phyloP scores from a whole-genome alignment of 2,888 invertebrate species.

The Dolichomitus sp. region DNA sequence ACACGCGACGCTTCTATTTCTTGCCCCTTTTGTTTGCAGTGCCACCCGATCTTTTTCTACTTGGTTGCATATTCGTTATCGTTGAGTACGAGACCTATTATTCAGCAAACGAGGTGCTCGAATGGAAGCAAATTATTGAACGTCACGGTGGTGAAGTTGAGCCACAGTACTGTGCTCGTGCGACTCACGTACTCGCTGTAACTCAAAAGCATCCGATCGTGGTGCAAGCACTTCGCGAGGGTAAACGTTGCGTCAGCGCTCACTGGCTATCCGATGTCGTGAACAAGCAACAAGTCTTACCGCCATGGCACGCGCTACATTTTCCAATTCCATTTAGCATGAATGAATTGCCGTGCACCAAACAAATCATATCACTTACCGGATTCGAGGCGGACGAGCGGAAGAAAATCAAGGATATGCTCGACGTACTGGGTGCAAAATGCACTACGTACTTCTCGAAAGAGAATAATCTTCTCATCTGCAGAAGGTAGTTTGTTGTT shows the following conservation, averaged over 20 bases:
- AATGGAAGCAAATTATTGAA: constrained; percentile 92
- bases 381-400: constrained; percentile 97
- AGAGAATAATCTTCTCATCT: constrained; percentile 93
- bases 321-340: constrained; percentile 92
- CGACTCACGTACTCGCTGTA: constrained; percentile 97
- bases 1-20: background rate
- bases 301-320: constrained; percentile 98
- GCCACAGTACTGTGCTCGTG: constrained; percentile 93
- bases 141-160: constrained; percentile 96
- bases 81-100: constrained; percentile 93
- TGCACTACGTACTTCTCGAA: constrained; percentile 92
- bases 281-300: constrained; percentile 93
- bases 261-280: constrained; percentile 98
- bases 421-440: constrained; percentile 95
- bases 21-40: constrained; percentile 84
- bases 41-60: constrained; percentile 95
- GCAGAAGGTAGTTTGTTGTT: constrained; percentile 86
- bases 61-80: constrained; percentile 97
- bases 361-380: constrained; percentile 94
- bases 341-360: constrained; percentile 91
- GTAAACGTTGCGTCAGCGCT: constrained; percentile 92
- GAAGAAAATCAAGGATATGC: constrained; percentile 93
- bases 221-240: constrained; percentile 92
- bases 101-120: constrained; percentile 88
- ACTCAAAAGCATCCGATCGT: constrained; percentile 97